These are phyloP conservation scores for Aphelocoma californica DNA, from an alignment of 2,797 vertebrate species.

Conservation along the genomic window DNA sequence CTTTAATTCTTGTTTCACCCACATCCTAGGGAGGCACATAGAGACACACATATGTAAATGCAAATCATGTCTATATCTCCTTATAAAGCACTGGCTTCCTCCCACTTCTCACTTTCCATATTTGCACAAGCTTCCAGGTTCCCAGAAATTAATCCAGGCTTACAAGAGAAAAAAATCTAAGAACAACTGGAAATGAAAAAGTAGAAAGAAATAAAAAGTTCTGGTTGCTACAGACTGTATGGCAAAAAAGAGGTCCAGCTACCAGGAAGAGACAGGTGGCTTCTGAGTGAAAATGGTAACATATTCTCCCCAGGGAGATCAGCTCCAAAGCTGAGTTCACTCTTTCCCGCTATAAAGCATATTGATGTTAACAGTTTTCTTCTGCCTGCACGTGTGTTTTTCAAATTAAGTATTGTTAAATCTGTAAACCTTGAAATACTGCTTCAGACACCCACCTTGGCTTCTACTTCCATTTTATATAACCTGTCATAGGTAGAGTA, in stretches of 20 bases:
- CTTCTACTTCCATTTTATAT: slow-evolving; percentile 55
- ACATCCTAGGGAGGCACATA: background rate
- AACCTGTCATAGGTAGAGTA: background rate
- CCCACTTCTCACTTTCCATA: background rate
- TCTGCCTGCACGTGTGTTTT: slow-evolving; percentile 67
- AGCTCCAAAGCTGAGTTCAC: slow-evolving; percentile 65
- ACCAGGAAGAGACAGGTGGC: slow-evolving; percentile 59
- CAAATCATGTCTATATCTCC: background rate
- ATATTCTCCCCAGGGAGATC: slow-evolving; percentile 48
- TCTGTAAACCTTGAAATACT: slow-evolving; percentile 56
- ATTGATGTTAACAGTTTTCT: slow-evolving; percentile 67
- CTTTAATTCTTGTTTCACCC: background rate
- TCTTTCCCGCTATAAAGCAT: slow-evolving; percentile 69
- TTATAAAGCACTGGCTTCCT: background rate
- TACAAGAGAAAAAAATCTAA: background rate
- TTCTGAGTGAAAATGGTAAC: slow-evolving; percentile 37
- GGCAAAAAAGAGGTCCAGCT: background rate
- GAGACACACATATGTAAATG: background rate
- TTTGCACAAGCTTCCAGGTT: background rate
- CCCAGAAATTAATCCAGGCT: background rate
- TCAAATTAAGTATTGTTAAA: slow-evolving; percentile 73
- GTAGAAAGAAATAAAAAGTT: background rate
- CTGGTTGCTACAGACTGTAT: background rate
- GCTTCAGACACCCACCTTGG: slow-evolving; percentile 40
- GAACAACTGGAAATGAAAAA: background rate